phyloP scores from a whole-genome alignment of 2,888 invertebrate species.

The Dynastes maya region DNA sequence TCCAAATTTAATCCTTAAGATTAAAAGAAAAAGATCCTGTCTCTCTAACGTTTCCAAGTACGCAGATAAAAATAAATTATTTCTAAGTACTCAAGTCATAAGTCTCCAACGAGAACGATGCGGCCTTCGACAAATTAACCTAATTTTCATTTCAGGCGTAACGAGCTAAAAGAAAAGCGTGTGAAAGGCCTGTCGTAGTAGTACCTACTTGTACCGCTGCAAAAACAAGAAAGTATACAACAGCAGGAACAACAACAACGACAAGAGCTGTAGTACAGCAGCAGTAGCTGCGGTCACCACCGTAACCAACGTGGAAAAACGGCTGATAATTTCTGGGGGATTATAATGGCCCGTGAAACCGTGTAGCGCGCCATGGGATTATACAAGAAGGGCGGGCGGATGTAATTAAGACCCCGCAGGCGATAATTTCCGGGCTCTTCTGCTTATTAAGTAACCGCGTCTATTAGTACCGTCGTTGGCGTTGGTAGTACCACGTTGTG shows the following conservation, averaged over 20 bases:
- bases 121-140: slow-evolving; percentile 29
- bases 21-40: too few species aligned
- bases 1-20: too few species aligned
- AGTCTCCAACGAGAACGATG: not conserved
- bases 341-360: slow-evolving; percentile 42
- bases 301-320: slow-evolving; percentile 17
- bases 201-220: not conserved
- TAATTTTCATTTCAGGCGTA: slow-evolving; percentile 17
- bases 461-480: slow-evolving; percentile 52
- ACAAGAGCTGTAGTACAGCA: not conserved
- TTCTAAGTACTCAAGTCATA: not conserved
- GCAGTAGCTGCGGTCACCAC: not conserved
- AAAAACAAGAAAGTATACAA: too few species aligned
- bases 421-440: slow-evolving; percentile 67
- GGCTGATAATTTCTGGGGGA: slow-evolving; percentile 38
- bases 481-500: too few species aligned
- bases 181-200: not conserved
- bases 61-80: not conserved
- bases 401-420: slow-evolving; percentile 67
- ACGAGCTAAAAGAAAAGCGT: not conserved
- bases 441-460: slow-evolving; percentile 64
- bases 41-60: too few species aligned
- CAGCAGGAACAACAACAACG: too few species aligned
- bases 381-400: slow-evolving; percentile 62
- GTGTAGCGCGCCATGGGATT: slow-evolving; percentile 51